These are phyloP conservation scores for Astyanax mexicanus DNA, from an alignment of 2,797 vertebrate species.

Conservation along the genomic window DNA sequence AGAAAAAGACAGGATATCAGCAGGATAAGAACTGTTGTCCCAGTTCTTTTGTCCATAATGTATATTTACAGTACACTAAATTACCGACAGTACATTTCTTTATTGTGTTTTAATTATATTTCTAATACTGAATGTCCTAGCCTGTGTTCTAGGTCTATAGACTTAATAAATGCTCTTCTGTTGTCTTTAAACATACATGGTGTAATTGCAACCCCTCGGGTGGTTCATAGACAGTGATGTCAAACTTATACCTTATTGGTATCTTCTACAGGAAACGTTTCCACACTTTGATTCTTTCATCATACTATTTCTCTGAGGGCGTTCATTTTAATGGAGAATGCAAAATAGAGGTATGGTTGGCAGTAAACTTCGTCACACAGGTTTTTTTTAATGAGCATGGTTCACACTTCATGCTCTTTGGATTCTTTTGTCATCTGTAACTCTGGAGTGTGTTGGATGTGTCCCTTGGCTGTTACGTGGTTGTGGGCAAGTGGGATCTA, in stretches of 20 bases:
- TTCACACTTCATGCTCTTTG: conserved; percentile 6
- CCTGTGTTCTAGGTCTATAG: too few relatives aligned
- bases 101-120: not conserved
- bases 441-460: not conserved
- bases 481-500: not conserved
- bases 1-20: too few relatives aligned
- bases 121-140: too few relatives aligned
- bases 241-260: not conserved
- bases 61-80: too few relatives aligned
- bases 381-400: not conserved
- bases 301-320: not conserved
- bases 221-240: not conserved
- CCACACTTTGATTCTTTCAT: not conserved
- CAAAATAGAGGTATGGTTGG: not conserved
- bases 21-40: too few relatives aligned
- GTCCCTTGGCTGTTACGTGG: not conserved
- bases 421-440: not conserved
- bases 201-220: too few relatives aligned
- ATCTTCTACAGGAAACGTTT: conserved; percentile 8
- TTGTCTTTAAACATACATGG: too few relatives aligned
- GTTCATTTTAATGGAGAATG: not conserved
- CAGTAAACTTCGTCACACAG: conserved; percentile 2
- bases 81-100: not conserved
- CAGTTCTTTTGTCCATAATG: too few relatives aligned
- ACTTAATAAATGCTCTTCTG: not conserved